Evolutionary conservation across 2,888 invertebrate species (phyloP).

Genomic region (Willowsia nigromaculata): DNA sequence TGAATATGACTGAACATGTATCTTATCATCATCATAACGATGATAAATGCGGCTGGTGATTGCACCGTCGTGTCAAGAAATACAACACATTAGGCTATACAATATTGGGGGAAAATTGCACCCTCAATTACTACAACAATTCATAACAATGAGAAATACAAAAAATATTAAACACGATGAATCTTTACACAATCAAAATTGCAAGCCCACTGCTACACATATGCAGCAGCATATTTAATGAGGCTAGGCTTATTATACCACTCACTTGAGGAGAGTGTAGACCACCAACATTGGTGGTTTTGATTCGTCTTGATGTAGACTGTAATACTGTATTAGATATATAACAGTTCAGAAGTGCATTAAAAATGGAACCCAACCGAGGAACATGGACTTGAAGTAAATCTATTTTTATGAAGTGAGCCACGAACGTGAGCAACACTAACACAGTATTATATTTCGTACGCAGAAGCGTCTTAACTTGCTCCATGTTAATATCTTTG

Average conservation of each 20-base stretch:
- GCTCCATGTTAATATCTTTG: background rate
- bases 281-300: conserved; percentile 28
- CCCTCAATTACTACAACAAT: conserved; percentile 38
- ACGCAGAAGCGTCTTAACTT: background rate
- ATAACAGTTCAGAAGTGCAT: background rate
- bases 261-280: background rate
- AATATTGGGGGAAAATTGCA: conserved; percentile 26
- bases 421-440: conserved; percentile 33
- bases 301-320: background rate
- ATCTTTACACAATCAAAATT: conserved; percentile 19
- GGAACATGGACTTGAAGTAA: conserved; percentile 23
- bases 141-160: background rate
- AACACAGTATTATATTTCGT: conserved; percentile 3
- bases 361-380: conserved; percentile 56
- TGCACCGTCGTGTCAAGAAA: conserved; percentile 18
- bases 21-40: background rate
- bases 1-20: no score
- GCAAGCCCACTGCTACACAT: background rate
- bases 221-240: background rate
- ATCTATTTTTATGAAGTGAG: conserved; percentile 18
- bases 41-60: conserved; percentile 3
- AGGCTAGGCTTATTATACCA: conserved; percentile 13
- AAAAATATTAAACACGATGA: conserved; percentile 10
- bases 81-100: background rate
- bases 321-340: no score